Base-by-base conservation (phyloP, 2,797 vertebrate genomes). In the Cottoperca gobio region DNA sequence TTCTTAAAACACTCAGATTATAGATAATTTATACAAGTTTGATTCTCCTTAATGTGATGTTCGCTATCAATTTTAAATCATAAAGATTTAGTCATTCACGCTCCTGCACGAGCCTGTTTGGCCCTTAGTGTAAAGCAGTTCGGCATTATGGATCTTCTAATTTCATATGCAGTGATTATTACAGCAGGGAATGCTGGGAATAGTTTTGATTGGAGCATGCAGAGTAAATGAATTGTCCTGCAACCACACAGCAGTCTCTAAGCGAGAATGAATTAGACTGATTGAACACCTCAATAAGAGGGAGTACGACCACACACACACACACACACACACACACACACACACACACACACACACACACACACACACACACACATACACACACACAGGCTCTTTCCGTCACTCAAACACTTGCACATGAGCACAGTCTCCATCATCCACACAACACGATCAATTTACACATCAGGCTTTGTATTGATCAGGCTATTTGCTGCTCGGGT, bases 201-300 rank as follows among this genome's bases (percentile, higher is more conserved):
- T 94, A 88, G 62, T 86, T 94, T 92, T 94, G 89, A 94, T 95
- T 95, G 91, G 90, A 93, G 93, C 88, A 92, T 93, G 93, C 90
- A 91, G 89, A 93, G 93, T 82, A 94, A 95, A 95, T 95, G 92
- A 95, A 95, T 94, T 83, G 94, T 87, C 89, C 91, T 87, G 86
- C 86, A 91, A 93, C 93, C 94, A 84, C 94, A 94, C 88, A 78
- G 79, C 83, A 89, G 87, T 92, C 94, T 91, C 92, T 85, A 83
- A 90, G 87, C 88, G 86, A 89, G 87, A 89, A 91, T 93, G 92
- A 94, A 95, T 95, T 93, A 95, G 81, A 83, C 94, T 94, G 94
- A 95, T 94, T 94, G 93, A 94, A 94, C 93, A 95, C 92, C 93
- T 94, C 91, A 85, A 88, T 94, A 93, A 95, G 91, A 90, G 91